These are phyloP conservation scores for Anoplophora glabripennis DNA, from an alignment of 1,140 invertebrate species.

Conservation along the genomic window DNA sequence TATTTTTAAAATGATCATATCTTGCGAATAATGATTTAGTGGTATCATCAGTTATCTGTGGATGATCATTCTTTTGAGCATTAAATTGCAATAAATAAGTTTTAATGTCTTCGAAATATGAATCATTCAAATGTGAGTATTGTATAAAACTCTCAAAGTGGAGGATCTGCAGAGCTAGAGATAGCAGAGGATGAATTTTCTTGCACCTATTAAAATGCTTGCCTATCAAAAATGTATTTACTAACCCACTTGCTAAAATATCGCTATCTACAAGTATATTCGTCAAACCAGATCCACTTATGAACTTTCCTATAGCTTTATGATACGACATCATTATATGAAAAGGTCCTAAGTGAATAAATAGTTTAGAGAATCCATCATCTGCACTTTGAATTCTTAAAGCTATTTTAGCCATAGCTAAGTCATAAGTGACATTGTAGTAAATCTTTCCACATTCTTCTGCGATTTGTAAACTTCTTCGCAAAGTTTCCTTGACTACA, in stretches of 20 bases:
- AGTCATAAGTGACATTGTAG: constrained; percentile 43
- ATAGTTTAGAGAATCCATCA: constrained; percentile 27
- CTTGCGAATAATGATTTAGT: background rate
- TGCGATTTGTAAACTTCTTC: constrained; percentile 17
- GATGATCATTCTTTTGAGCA: background rate
- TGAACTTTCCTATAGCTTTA: constrained; percentile 40
- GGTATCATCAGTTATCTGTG: constrained; percentile 5
- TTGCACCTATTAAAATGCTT: constrained; percentile 30
- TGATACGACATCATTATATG: constrained; percentile 15
- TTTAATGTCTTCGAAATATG: constrained; percentile 3
- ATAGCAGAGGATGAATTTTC: constrained; percentile 17
- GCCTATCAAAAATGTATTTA: constrained; percentile 18
- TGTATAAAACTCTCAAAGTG: constrained; percentile 7
- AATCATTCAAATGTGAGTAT: background rate
- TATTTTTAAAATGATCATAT: constrained; percentile 38
- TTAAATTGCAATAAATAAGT: background rate
- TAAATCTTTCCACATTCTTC: constrained; percentile 18
- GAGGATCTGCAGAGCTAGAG: constrained; percentile 1
- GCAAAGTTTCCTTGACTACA: constrained; percentile 31
- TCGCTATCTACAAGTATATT: constrained; percentile 11
- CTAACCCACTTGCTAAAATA: constrained; percentile 19
- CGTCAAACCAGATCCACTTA: constrained; percentile 41
- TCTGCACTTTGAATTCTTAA: constrained; percentile 41
- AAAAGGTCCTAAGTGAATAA: constrained; percentile 31
- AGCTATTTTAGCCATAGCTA: constrained; percentile 46